Base-by-base conservation (phyloP, 1,140 invertebrate species). In the Calycopis cecrops region DNA sequence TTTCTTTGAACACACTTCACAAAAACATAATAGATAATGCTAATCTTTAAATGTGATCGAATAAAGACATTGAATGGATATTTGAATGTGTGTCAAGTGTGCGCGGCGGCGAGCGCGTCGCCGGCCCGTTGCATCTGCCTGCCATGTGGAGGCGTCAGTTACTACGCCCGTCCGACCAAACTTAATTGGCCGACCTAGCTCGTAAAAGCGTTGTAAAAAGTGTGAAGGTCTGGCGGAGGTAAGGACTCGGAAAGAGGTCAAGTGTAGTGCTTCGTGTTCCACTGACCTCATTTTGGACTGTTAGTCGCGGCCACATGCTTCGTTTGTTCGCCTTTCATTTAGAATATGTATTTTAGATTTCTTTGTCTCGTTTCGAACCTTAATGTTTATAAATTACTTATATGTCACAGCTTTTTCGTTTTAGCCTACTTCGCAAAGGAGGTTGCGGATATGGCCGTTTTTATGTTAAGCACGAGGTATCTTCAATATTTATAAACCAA, bases 241-340 rank as follows among this genome's bases (percentile, higher is more conserved):
- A 81, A 87, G 84, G 84, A 87, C 83, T 86, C 72, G 67, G 63
- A 87, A 87, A 85, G 84, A 82, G 84, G 84, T 87, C 84, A 85
- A 87, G 81, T 85, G 84, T 84, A 87, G 80, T 80, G 73, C 74
- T 71, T 76, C 77, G 81, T 73, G 83, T 84, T 85, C 84, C 66
- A 87, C 81, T 87, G 77, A 82, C 84, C 84, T 87, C 81, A 85
- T 87, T 87, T 74, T 67, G 63, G 64, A 73, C 57, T 65, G 68
- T 69, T 65, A 61, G 73, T 63, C 67, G 69, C 66, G 52, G 67
- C 65, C 60, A 64, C 67, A 62, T 55, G 66, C 66, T 51, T 58
- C 65, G 67, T 71, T 74, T 74, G 75, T 63, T 69, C 69, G 79
- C 72, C 72, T 80, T 81, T 82, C 75, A 69, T 75, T 77, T 55